These are phyloP conservation scores for Manacus vitellinus DNA, from an alignment of 2,113 vertebrate genomes.

Conservation along the genomic window DNA sequence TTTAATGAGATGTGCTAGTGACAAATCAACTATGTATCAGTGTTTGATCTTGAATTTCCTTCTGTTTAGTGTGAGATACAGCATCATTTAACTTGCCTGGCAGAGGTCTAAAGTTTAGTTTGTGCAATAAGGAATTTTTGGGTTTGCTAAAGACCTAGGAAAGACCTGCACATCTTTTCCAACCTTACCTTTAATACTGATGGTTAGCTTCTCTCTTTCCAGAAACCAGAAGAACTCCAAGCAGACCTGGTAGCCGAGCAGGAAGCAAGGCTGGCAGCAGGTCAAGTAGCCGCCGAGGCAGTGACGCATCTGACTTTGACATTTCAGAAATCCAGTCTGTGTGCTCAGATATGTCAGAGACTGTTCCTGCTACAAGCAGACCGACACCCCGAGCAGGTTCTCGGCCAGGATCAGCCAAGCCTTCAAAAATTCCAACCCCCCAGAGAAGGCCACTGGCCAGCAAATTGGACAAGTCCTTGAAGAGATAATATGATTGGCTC, in stretches of 20 bases:
- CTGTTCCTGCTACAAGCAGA: constrained; percentile 80
- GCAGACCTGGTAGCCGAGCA: constrained; percentile 84
- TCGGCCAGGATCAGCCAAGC: constrained; percentile 85
- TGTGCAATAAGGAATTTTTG: neutral
- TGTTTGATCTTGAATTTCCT: neutral
- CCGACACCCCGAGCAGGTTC: constrained; percentile 82
- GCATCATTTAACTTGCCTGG: neutral
- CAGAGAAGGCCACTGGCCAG: constrained; percentile 87
- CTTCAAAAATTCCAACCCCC: constrained; percentile 96
- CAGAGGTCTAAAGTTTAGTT: neutral
- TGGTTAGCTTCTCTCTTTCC: neutral
- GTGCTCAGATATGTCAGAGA: constrained; percentile 91
- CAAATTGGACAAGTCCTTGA: constrained; percentile 89
- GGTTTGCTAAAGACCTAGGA: neutral
- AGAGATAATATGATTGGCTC: constrained; percentile 88
- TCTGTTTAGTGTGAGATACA: neutral
- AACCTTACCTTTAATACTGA: neutral
- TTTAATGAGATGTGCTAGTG: neutral
- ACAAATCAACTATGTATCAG: neutral
- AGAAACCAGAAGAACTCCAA: constrained; percentile 85
- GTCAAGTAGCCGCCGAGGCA: constrained; percentile 93
- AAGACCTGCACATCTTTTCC: neutral
- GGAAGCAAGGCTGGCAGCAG: constrained; percentile 97
- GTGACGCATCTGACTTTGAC: constrained; percentile 97
- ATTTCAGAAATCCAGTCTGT: constrained; percentile 98